Conservation (phyloP, 1,140 invertebrate genomes). For the Drosophila takahashii region DNA sequence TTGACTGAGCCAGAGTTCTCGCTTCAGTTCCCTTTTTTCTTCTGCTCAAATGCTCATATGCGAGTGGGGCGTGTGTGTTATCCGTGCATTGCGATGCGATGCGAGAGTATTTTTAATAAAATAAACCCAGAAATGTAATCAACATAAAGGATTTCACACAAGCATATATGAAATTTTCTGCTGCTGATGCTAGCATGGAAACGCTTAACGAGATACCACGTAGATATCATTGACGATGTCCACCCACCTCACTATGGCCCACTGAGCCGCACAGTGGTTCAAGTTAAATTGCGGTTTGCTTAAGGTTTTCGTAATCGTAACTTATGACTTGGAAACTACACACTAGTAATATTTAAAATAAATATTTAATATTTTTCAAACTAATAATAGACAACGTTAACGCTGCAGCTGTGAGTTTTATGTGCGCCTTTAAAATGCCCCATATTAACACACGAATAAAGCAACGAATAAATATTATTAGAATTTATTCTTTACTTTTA, state of each 20-base stretch:
- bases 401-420: constrained; percentile 75
- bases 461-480: no score
- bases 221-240: constrained; percentile 73
- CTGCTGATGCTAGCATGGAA: constrained; percentile 56
- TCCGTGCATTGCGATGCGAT: constrained; percentile 73
- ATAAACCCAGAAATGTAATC: constrained; percentile 84
- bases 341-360: no score
- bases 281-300: no score
- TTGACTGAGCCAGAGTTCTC: constrained; percentile 74
- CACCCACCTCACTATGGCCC: constrained; percentile 2
- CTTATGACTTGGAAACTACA: no score
- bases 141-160: constrained; percentile 84
- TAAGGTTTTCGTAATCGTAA: no score
- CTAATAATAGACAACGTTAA: constrained; percentile 24
- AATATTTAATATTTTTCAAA: no score
- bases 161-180: constrained; percentile 56
- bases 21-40: constrained; percentile 37
- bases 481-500: neutral
- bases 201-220: constrained; percentile 80
- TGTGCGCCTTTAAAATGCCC: constrained; percentile 64
- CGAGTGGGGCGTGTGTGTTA: constrained; percentile 40
- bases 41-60: constrained; percentile 16
- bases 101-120: constrained; percentile 82
- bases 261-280: constrained; percentile 22
- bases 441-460: neutral